A percentile compares a stretch with the other conserved stretches of the same genome.
These are phyloP conservation scores for Drosophila melanogaster DNA, from an alignment of 1,140 invertebrate genomes.

Conservation along the genomic window DNA sequence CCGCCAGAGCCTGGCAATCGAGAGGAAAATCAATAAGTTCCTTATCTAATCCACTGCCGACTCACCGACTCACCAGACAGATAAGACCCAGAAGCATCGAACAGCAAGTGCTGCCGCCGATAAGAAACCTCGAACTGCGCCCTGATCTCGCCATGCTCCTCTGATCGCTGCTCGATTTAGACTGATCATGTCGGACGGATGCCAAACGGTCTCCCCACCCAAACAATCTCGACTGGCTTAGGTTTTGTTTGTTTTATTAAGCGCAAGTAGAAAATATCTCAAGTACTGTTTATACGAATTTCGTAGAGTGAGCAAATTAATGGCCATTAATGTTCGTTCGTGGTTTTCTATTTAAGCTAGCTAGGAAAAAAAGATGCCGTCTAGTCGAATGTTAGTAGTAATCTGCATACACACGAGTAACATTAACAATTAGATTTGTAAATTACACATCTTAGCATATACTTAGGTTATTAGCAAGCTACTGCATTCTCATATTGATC, in stretches of 20 bases:
- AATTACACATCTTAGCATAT: constrained; percentile 30
- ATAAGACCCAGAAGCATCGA: constrained; percentile 17
- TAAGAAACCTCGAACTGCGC: constrained; percentile 28
- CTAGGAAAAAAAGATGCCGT: constrained; percentile 43
- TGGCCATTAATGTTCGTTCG: constrained; percentile 15
- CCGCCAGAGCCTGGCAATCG: constrained; percentile 17
- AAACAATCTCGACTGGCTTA: constrained; percentile 11
- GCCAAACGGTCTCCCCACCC: constrained; percentile 1
- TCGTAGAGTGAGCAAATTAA: constrained; percentile 61
- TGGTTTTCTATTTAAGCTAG: constrained; percentile 47
- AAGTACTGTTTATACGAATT: constrained; percentile 35
- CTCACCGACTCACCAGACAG: constrained; percentile 34
- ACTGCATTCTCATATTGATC: constrained; percentile 17
- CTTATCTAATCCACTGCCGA: constrained; percentile 5
- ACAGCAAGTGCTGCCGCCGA: constrained; percentile 33
- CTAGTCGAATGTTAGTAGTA: constrained; percentile 17
- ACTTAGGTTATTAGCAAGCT: constrained; percentile 24
- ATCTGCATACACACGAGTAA: constrained; percentile 18
- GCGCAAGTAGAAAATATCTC: constrained; percentile 52
- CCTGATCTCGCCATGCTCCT: constrained; percentile 41
- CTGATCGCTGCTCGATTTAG: constrained; percentile 23
- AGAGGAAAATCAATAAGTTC: constrained; percentile 18
- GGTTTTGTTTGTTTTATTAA: constrained; percentile 70
- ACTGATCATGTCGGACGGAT: constrained; percentile 18
- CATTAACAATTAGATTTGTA: constrained; percentile 31